Percentiles rank a stretch among this genome's conserved stretches.
These are phyloP conservation scores for Cyphomyrus discorhynchus DNA, from an alignment of 2,113 vertebrate species.

Conservation along the genomic window DNA sequence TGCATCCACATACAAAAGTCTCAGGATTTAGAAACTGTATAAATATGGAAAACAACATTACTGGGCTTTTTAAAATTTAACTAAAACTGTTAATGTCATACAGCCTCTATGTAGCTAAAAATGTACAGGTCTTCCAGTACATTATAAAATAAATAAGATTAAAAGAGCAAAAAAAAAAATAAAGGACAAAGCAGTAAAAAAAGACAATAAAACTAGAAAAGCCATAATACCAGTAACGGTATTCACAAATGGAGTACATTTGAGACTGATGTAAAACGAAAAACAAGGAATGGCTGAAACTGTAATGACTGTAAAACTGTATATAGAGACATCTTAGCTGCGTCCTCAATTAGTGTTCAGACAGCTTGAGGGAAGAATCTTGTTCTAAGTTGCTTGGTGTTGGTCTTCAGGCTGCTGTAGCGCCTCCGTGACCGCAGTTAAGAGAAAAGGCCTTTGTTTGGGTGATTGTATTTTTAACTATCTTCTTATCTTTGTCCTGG, in stretches of 20 bases:
- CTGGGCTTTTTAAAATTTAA: neutral
- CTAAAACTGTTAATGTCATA: neutral
- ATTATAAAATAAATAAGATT: neutral
- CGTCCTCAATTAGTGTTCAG: neutral
- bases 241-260: neutral
- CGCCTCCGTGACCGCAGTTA: neutral
- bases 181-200: neutral
- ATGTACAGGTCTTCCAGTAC: neutral
- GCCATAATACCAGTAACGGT: neutral
- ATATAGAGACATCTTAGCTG: neutral
- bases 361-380: neutral
- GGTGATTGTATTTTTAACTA: neutral
- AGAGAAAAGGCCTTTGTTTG: neutral
- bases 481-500: neutral
- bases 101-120: neutral
- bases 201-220: neutral
- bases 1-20: neutral
- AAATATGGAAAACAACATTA: neutral
- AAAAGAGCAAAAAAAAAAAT: neutral
- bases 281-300: neutral
- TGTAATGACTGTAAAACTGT: neutral
- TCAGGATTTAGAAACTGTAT: neutral
- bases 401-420: neutral
- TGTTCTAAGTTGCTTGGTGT: neutral
- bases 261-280: neutral